Percentiles rank a stretch among this genome's conserved stretches.
These are phyloP conservation scores for Cherax destructor DNA, from an alignment of 1,140 invertebrate genomes.

Conservation along the genomic window DNA sequence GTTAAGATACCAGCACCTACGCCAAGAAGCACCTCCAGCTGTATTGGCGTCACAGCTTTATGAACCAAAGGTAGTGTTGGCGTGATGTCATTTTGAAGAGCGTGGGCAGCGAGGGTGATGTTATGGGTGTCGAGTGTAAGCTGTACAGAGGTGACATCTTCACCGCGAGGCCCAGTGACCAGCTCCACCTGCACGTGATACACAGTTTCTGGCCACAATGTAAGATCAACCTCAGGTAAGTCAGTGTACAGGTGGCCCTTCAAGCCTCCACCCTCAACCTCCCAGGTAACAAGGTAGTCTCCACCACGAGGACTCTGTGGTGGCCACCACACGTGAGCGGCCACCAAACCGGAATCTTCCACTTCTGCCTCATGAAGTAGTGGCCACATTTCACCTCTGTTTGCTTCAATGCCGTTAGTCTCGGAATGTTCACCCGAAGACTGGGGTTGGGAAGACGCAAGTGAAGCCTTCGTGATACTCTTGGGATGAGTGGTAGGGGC, in stretches of 20 bases:
- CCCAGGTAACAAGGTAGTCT: constrained; percentile 88
- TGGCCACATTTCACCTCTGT: constrained; percentile 36
- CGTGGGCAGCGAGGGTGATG: constrained; percentile 55
- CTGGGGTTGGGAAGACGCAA: constrained; percentile 8
- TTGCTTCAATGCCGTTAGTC: constrained; percentile 39
- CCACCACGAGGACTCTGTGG: constrained; percentile 71
- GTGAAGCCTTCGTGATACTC: constrained; percentile 20
- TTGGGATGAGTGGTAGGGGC: constrained; percentile 34
- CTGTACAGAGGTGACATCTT: constrained; percentile 61
- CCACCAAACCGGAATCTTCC: constrained; percentile 60
- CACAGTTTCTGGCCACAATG: constrained; percentile 86
- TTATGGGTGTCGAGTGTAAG: constrained; percentile 72
- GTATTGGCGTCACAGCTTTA: constrained; percentile 27
- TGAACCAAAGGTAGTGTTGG: constrained; percentile 52
- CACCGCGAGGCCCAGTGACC: constrained; percentile 70
- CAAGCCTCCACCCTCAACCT: constrained; percentile 87
- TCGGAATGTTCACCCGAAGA: constrained; percentile 29
- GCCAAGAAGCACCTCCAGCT: constrained; percentile 33
- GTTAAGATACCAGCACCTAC: constrained; percentile 37
- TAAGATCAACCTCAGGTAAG: constrained; percentile 84
- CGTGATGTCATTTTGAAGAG: constrained; percentile 25
- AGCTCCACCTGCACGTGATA: constrained; percentile 84
- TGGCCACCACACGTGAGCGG: constrained; percentile 73
- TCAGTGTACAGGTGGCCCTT: constrained; percentile 89
- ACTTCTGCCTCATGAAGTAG: constrained; percentile 43